A percentile compares a stretch with the other conserved stretches of the same genome.
These are phyloP conservation scores for Noctua fimbriata DNA, from an alignment of 2,888 invertebrate species.

Conservation along the genomic window DNA sequence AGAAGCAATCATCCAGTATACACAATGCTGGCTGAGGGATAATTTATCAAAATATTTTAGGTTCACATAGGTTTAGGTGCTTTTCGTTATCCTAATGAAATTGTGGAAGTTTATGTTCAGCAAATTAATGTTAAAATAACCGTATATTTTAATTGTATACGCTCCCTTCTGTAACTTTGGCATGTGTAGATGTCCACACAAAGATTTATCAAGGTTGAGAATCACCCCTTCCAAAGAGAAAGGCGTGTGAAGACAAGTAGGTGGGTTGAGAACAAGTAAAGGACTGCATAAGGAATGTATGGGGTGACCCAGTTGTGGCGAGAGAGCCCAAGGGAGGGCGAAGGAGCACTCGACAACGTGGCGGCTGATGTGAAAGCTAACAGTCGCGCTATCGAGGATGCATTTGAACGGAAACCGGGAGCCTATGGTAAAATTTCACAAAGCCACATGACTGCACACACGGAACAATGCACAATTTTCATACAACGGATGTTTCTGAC, in stretches of 20 bases:
- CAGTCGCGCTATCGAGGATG: conserved; percentile 59
- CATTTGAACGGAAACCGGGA: conserved; percentile 60
- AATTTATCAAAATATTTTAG: conserved; percentile 45
- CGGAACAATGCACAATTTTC: conserved; percentile 33
- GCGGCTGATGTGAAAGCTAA: conserved; percentile 63
- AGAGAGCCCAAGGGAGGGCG: conserved; percentile 61
- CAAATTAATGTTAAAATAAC: not conserved
- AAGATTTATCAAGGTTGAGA: conserved; percentile 30
- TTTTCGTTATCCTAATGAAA: conserved; percentile 17
- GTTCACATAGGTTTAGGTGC: not conserved
- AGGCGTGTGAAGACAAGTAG: conserved; percentile 34
- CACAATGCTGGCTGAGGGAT: conserved; percentile 23
- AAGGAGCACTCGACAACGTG: conserved; percentile 55
- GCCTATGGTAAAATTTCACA: conserved; percentile 38
- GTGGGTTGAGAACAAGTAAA: conserved; percentile 52
- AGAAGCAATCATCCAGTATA: conserved; percentile 40
- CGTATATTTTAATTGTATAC: conserved; percentile 5
- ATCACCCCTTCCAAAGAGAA: conserved; percentile 26
- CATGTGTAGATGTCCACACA: conserved; percentile 22
- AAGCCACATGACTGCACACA: conserved; percentile 34
- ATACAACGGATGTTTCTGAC: conserved; percentile 39
- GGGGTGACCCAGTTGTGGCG: conserved; percentile 64
- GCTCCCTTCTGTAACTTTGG: not conserved
- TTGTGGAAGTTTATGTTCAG: conserved; percentile 20
- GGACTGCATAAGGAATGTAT: conserved; percentile 62